Percentiles rank a stretch among this genome's conserved stretches.
These are phyloP conservation scores for Suillia variegata DNA, from an alignment of 2,888 invertebrate genomes.

Conservation along the genomic window DNA sequence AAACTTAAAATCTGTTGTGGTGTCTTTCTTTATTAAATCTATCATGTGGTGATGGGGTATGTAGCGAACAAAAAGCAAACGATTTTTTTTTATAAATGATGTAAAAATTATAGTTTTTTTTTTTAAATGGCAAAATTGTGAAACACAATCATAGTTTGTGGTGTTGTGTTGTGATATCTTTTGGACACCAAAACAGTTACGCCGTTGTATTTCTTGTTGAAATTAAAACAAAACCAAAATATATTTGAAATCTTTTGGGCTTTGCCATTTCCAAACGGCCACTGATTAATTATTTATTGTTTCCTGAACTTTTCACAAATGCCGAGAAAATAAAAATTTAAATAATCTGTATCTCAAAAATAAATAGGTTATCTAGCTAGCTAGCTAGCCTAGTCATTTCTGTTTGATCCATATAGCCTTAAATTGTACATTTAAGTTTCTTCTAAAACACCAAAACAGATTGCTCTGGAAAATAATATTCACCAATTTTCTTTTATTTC, in stretches of 20 bases:
- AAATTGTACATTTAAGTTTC: slow-evolving; percentile 31
- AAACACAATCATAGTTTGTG: background rate
- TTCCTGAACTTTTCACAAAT: slow-evolving; percentile 43
- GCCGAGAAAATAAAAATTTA: slow-evolving; percentile 14
- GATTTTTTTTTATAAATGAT: background rate
- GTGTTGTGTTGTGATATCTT: slow-evolving; percentile 9
- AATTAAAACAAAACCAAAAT: too few species aligned
- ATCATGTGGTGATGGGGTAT: background rate
- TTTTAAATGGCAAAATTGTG: slow-evolving; percentile 45
- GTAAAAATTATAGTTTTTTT: slow-evolving; percentile 23
- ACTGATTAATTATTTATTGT: slow-evolving; percentile 40
- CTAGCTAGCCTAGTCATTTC: too few species aligned
- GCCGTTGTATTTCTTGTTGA: slow-evolving; percentile 8
- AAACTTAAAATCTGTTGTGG: slow-evolving; percentile 59
- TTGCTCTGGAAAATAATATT: slow-evolving; percentile 54
- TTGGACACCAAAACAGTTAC: slow-evolving; percentile 41
- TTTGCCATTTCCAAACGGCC: slow-evolving; percentile 71
- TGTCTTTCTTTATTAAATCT: slow-evolving; percentile 53
- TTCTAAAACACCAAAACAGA: slow-evolving; percentile 56
- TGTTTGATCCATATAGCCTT: slow-evolving; percentile 5
- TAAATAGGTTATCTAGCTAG: too few species aligned
- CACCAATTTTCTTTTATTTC: slow-evolving; percentile 46
- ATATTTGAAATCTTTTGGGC: background rate
- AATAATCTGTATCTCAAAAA: background rate
- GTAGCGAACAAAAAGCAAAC: background rate